Percentiles rank a stretch among this genome's conserved stretches.
These are phyloP conservation scores for Glossosoma conforme DNA, from an alignment of 1,140 invertebrate genomes.

Conservation along the genomic window DNA sequence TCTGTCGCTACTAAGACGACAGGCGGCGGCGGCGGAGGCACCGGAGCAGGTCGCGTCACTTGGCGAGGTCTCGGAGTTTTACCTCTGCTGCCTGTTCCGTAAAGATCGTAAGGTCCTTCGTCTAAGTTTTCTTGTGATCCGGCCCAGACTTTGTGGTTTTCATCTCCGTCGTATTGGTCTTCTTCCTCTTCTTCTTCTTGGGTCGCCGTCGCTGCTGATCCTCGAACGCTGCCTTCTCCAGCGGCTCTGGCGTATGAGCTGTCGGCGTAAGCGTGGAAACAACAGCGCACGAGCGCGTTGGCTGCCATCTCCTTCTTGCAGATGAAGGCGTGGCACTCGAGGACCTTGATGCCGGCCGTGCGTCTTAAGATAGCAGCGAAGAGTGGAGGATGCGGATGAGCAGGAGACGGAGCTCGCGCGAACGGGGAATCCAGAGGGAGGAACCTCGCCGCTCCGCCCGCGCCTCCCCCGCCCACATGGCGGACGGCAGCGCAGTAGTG, in stretches of 20 bases:
- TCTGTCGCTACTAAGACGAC: slow-evolving; percentile 34
- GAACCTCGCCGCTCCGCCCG: slow-evolving; percentile 72
- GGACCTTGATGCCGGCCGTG: slow-evolving; percentile 96
- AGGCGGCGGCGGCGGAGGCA: slow-evolving; percentile 68
- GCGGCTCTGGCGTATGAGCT: slow-evolving; percentile 77
- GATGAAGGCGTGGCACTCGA: slow-evolving; percentile 99
- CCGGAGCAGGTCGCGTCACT: slow-evolving; percentile 68
- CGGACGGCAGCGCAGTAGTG: slow-evolving; percentile 97
- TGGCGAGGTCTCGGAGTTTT: slow-evolving; percentile 75
- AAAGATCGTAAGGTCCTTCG: slow-evolving; percentile 67
- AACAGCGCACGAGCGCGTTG: slow-evolving; percentile 88
- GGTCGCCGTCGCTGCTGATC: slow-evolving; percentile 45
- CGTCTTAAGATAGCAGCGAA: slow-evolving; percentile 94
- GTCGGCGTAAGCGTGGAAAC: slow-evolving; percentile 93
- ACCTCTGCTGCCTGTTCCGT: slow-evolving; percentile 65
- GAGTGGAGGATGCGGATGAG: slow-evolving; percentile 91
- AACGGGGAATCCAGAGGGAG: slow-evolving; percentile 95
- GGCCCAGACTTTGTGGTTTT: slow-evolving; percentile 92
- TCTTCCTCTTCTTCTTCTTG: slow-evolving; percentile 64
- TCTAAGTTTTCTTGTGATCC: slow-evolving; percentile 69
- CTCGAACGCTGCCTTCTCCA: slow-evolving; percentile 46
- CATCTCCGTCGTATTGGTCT: slow-evolving; percentile 81
- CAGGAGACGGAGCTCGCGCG: slow-evolving; percentile 76
- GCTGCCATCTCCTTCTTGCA: slow-evolving; percentile 93
- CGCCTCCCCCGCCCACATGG: slow-evolving; percentile 66